phyloP scores from a whole-genome alignment of 2,888 invertebrate genomes.

The Amorpha juglandis region DNA sequence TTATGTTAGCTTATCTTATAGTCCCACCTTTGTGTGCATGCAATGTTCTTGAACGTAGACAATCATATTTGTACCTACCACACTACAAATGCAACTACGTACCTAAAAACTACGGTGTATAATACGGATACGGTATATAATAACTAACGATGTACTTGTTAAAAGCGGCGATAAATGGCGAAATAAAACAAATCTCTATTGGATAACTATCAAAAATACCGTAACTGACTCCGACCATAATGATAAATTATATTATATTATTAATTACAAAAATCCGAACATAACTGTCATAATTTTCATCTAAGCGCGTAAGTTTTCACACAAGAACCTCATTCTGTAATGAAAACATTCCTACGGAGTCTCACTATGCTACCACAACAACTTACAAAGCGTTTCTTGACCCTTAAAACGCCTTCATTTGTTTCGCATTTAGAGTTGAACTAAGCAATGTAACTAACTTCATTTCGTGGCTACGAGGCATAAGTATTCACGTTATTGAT shows the following conservation, averaged over 20 bases:
- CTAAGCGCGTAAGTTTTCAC: slow-evolving; percentile 35
- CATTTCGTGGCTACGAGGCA: background rate
- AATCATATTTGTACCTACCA: background rate
- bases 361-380: slow-evolving; percentile 32
- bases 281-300: slow-evolving; percentile 21
- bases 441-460: slow-evolving; percentile 13
- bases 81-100: too few species aligned
- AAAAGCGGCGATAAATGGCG: too few species aligned
- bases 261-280: too few species aligned
- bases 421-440: slow-evolving; percentile 2
- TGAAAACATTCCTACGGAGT: slow-evolving; percentile 40
- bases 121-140: too few species aligned
- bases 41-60: slow-evolving; percentile 1
- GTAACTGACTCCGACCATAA: too few species aligned
- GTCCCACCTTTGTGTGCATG: slow-evolving; percentile 18
- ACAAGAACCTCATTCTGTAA: slow-evolving; percentile 37
- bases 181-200: too few species aligned
- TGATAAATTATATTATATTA: too few species aligned
- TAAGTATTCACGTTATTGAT: background rate
- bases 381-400: slow-evolving; percentile 32
- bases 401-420: slow-evolving; percentile 11
- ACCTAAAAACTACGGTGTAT: too few species aligned
- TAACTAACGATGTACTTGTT: too few species aligned
- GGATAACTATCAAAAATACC: too few species aligned
- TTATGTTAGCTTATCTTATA: slow-evolving; percentile 20